A percentile compares a stretch with the other conserved stretches of the same genome.
Conservation (phyloP, 2,888 invertebrate genomes). For the Leptopterna dolabrata region DNA sequence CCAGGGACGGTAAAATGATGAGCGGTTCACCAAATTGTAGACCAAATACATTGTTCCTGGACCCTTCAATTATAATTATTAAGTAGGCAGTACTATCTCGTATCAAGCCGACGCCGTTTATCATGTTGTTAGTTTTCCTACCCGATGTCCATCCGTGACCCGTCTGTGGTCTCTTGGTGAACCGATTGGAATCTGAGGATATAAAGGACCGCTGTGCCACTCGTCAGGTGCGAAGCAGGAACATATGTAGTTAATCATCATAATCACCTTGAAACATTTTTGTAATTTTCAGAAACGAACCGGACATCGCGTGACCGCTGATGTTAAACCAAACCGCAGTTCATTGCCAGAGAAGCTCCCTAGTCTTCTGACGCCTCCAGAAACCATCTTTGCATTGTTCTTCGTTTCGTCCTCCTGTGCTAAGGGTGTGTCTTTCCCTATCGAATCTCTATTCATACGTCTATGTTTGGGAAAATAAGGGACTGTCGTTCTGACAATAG, state of each 20-base stretch:
- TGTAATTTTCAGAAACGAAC: constrained; percentile 9
- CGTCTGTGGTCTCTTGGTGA: background rate
- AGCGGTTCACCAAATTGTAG: no score
- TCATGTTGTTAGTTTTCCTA: background rate
- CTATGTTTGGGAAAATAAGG: background rate
- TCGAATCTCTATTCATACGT: background rate
- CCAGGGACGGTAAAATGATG: no score
- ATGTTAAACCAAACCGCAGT: background rate
- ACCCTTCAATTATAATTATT: no score
- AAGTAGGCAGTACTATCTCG: no score
- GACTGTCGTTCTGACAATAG: background rate
- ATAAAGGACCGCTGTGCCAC: background rate
- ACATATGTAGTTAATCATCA: constrained; percentile 9
- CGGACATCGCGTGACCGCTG: background rate
- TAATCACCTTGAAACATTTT: background rate
- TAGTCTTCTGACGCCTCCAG: background rate
- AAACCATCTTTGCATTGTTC: background rate
- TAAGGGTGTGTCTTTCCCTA: background rate
- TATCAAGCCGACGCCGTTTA: background rate
- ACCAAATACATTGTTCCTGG: no score
- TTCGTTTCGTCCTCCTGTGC: background rate
- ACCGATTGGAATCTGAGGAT: background rate
- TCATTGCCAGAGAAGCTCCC: background rate
- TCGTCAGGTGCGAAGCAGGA: constrained; percentile 14
- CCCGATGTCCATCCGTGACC: background rate